Evolutionary conservation across 2,888 invertebrate genomes (phyloP).

Genomic region (Brachynemurus nebulosus): DNA sequence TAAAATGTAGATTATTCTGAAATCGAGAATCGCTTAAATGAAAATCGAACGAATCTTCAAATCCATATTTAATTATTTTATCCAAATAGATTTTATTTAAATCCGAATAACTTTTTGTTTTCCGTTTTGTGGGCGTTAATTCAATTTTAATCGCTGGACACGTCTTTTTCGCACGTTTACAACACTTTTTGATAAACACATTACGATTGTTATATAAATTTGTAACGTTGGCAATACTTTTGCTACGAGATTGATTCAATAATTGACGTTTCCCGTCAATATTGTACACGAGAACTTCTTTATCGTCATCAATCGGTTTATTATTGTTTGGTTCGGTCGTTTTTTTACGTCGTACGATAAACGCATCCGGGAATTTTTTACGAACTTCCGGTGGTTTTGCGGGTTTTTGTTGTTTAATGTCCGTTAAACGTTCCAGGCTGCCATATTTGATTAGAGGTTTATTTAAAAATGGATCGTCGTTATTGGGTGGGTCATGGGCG

Average conservation of each 20-base stretch:
- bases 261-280: background rate
- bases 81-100: slow-evolving; percentile 4
- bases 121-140: slow-evolving; percentile 20
- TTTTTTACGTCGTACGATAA: slow-evolving; percentile 28
- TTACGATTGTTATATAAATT: slow-evolving; percentile 1
- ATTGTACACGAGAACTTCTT: slow-evolving; percentile 1
- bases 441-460: slow-evolving; percentile 33
- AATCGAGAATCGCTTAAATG: background rate
- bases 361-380: slow-evolving; percentile 32
- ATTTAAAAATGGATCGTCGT: slow-evolving; percentile 15
- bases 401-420: slow-evolving; percentile 8
- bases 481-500: background rate
- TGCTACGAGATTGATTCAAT: background rate
- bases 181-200: slow-evolving; percentile 27
- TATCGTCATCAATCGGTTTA: slow-evolving; percentile 20
- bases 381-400: no score
- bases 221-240: background rate
- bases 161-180: slow-evolving; percentile 29
- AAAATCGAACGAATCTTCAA: slow-evolving; percentile 4
- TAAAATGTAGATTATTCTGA: background rate
- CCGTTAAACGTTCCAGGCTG: slow-evolving; percentile 29
- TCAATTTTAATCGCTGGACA: slow-evolving; percentile 27
- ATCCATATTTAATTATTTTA: slow-evolving; percentile 4
- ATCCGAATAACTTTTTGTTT: slow-evolving; percentile 27
- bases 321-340: slow-evolving; percentile 12